phyloP scores from a whole-genome alignment of 2,888 invertebrate species.

The Exephanes ischioxanthus region DNA sequence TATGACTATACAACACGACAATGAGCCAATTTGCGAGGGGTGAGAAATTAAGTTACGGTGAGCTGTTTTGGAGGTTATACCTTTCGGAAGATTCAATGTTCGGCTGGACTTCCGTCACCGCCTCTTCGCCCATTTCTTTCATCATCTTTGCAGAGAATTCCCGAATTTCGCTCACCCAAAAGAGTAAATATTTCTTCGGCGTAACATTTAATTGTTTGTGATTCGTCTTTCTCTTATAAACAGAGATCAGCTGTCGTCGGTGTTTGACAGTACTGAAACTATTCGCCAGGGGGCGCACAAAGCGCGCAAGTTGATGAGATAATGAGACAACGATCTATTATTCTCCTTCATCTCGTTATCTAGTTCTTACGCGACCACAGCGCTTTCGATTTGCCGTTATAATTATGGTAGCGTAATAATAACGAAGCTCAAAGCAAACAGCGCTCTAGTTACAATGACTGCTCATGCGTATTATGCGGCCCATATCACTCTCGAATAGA shows the following conservation, averaged over 20 bases:
- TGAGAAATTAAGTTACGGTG: not conserved
- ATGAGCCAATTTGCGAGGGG: not conserved
- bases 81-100: conserved; percentile 65
- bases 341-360: not conserved
- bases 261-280: not conserved
- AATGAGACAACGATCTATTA: not conserved
- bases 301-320: not conserved
- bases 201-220: not conserved
- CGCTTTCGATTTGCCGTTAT: not conserved
- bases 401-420: no score
- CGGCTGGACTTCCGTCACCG: conserved; percentile 72
- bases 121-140: conserved; percentile 77
- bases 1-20: not conserved
- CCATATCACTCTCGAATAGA: no score
- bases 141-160: conserved; percentile 73
- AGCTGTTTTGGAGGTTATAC: conserved; percentile 66
- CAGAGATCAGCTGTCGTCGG: conserved; percentile 62
- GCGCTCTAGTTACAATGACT: no score
- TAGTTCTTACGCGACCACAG: not conserved
- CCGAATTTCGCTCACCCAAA: not conserved
- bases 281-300: not conserved
- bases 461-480: no score
- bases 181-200: not conserved
- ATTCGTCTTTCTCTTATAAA: conserved; percentile 17
- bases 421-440: no score